Evolutionary conservation across 2,888 invertebrate species (phyloP), one percentile per base, ranked within the genome.

Genomic region (Lymantria dispar): DNA sequence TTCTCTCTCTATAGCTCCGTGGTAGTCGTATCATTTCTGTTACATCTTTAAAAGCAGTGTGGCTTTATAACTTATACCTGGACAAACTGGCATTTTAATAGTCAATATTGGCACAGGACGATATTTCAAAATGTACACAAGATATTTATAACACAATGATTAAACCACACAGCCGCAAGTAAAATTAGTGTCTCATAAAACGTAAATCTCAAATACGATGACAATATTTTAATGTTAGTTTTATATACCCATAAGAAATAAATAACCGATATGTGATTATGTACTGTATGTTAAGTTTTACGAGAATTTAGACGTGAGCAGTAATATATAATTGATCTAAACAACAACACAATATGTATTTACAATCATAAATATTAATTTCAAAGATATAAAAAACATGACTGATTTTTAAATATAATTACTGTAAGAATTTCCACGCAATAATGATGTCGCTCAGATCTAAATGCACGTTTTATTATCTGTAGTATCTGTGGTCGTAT

Each of bases 51-150:
- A 80, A 84, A 86, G 87, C 88, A 83, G 88, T 90, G 88, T 89
- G 89, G 87, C 83, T 77, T 81, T 83, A 72, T 85, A 82, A 81
- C 74, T 78, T 82, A 77, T 68, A 89, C 90, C 90, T 90, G 90
- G 82, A 90, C 89, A 90, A 75, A 89, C 85, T 83, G 83, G 81
- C 85, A 87, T 80, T 76, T 73, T 74, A 78, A 78, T 78, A 68
- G 80, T 83, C 70, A 83, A 77, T 78, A 85, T 85, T 76, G 80
- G 68, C 80, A 83, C 76, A 78, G 66, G 70, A 64, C 62, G 59
- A 65, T 64, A 70, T 61, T 49, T 62, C 54, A 10, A 52, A 68
- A 53, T 58, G 51, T 52, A 64, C 52, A 59, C 48, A 55, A 60
- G 56, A 64, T 55, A 64, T 60, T 22, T 41, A 48, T 44, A 58